phyloP scores from a whole-genome alignment of 92 coral and sea anemone genomes.

The Scolanthus callimorphus region DNA sequence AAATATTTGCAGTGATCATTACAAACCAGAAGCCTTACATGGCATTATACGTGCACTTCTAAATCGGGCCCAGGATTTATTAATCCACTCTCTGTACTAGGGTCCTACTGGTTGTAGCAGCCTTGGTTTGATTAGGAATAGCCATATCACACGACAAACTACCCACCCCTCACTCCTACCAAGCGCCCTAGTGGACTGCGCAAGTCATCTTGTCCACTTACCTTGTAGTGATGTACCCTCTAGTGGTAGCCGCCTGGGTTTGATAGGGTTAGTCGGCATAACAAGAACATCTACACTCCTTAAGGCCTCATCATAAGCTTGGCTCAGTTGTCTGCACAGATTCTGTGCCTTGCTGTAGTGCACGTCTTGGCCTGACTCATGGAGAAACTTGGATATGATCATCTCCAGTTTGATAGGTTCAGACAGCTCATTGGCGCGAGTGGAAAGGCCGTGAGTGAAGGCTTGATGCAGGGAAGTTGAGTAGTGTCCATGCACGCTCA shows the following conservation, averaged over 20 bases:
- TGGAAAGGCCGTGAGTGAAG: constrained; percentile 27
- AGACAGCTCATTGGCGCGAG: constrained; percentile 22
- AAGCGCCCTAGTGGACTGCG: too few relatives aligned
- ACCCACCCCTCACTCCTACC: too few relatives aligned
- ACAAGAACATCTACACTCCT: constrained; percentile 39
- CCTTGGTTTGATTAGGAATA: too few relatives aligned
- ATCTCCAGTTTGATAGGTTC: constrained; percentile 9
- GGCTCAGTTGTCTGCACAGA: constrained; percentile 31
- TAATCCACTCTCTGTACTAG: too few relatives aligned
- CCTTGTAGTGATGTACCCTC: constrained; percentile 31
- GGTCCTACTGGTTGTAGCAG: too few relatives aligned
- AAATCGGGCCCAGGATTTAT: too few relatives aligned
- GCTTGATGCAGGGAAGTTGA: constrained; percentile 35
- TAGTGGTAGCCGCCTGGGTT: constrained; percentile 42
- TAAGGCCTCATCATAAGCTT: constrained; percentile 44
- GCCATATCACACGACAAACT: too few relatives aligned
- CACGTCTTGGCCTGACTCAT: constrained; percentile 27
- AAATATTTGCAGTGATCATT: too few relatives aligned
- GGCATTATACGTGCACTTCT: too few relatives aligned
- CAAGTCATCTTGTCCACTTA: too few relatives aligned
- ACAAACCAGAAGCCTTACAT: too few relatives aligned
- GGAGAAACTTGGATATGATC: constrained; percentile 41
- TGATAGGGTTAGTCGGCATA: constrained; percentile 55
- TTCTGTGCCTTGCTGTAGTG: constrained; percentile 45
- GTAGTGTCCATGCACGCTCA: constrained; percentile 32